Evolutionary conservation across 2,113 vertebrate genomes (phyloP), one percentile per base, ranked within the genome.

Genomic region (Sylvia atricapilla): DNA sequence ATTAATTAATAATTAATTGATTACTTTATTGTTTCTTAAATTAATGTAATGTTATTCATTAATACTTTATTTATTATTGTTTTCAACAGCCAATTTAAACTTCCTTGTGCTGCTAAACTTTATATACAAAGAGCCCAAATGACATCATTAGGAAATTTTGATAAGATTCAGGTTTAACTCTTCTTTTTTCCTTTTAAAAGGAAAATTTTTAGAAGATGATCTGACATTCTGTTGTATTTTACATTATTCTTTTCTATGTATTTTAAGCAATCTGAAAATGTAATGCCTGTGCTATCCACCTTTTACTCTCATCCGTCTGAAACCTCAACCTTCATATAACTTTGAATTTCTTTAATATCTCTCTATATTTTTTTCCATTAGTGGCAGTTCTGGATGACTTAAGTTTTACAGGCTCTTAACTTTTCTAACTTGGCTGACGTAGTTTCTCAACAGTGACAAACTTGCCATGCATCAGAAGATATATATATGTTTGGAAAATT

Each of bases 321-420:
- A 94, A 43, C 11, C 18, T 47, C 67, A 96, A 83, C 94, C 87
- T 96, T 97, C 91, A 91, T 70, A 90, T 90, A 96, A 95, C 90
- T 95, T 95, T 95, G 90, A 89, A 88, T 95, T 95, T 84, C 84
- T 90, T 84, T 89, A 87, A 94, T 95, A 93, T 91, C 62, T 53
- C 39, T 87, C 78, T 87, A 3, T 79, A 87, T 95, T 90, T 94
- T 96, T 96, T 95, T 90, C 89, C 78, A 94, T 95, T 96, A 96
- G 84, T 83, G 89, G 87, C 89, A 91, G 93, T 97, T 96, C 93
- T 95, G 87, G 91, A 95, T 96, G 96, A 94, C 95, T 95, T 95
- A 72, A 93, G 70, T 95, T 96, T 96, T 95, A 91, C 93, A 97
- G 93, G 87, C 93, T 95, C 91, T 96, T 97, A 95, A 94, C 93